Evolutionary conservation across 1,140 invertebrate species (phyloP), one percentile per base, ranked within the genome.

Genomic region (Streblospio benedicti): DNA sequence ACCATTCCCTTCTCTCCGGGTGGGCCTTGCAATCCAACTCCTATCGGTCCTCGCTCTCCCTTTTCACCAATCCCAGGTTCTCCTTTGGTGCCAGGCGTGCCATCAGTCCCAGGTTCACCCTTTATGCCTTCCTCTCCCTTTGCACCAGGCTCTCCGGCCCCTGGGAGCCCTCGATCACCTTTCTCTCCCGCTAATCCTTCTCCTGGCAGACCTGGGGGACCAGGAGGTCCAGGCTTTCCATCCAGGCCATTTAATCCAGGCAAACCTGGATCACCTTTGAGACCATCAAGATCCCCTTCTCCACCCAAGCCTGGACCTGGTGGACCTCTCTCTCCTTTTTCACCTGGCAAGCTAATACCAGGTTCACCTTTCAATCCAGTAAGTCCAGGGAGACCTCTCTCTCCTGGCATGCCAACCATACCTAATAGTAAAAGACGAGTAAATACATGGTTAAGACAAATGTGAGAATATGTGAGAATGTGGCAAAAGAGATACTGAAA

Each of bases 1-100:
- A 12, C 33, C 27, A n/a, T 5, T 44, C 54, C 54, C 5, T 12
- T 12, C 44, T 23, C 23, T 35, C 54, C 54, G 5, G 18, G 18
- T 27, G 6, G 6, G 12, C 25, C 18, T 52, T 51, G 9, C 27
- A 51, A 4, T 6, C 41, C 45, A 58, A 23, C 9, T 28, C 57
- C 57, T 52, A 47, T n/a, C 2, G 28, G 47, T 9, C 57, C 57
- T 18, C n/a, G 41, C 23, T 28, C 45, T 52, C 57, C 57, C 20
- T 59, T 23, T 59, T 50, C 43, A 51, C 57, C 57, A 16, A 30
- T 25, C 30, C 57, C 57, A 47, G 38, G 44, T 25, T 59, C 57
- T 20, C 58, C 58, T 5, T 9, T 6, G n/a, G 28, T 9, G 12
- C n/a, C n/a, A n/a, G n/a, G n/a, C n/a, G n/a, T n/a, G n/a, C n/a